Base-by-base conservation (phyloP, 2,888 invertebrate genomes). In the Nasonia oneida region DNA sequence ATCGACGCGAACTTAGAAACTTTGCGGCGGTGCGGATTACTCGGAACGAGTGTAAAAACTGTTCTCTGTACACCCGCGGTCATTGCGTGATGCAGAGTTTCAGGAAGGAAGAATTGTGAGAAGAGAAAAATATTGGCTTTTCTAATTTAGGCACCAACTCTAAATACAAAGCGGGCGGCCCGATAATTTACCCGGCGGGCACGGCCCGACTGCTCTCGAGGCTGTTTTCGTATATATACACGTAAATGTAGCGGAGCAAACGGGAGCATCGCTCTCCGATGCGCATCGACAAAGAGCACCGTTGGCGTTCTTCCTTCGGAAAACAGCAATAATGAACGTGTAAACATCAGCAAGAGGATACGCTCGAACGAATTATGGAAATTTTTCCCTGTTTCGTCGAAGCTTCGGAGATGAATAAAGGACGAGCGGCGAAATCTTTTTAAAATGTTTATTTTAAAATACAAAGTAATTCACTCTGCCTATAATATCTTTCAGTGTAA, bases 401-500 rank as follows among this genome's bases (percentile, higher is more conserved):
- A 12, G 3, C 2, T 67, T 67, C 14, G 14, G 3, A 67, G 33
- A 81, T 77, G 53, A 77, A 81, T 77, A 78, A 87, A 85, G 77
- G 39, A 85, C 42, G 83, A 53, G 12, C 37, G 78, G 5, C 57
- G 8, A 33, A 78, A 78, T 87, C 87, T 87, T 87, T 81, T 87
- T 87, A 86, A 87, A 87, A 87, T 87, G 87, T 87, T 87, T 87
- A 87, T 87, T 87, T 86, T 87, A 87, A 87, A 87, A 87, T 87
- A 87, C 87, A 87, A 87, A 87, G 87, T 87, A 87, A 87, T 87
- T 87, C 87, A 87, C 87, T 87, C 87, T 87, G 87, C 86, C 86
- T 86, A 87, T 87, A 87, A 87, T 87, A 87, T 87, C 86, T 87
- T 86, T 86, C 87, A 87, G 82, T 84, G 81, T 87, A 86, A 83